These are phyloP conservation scores for Sweltsa coloradensis DNA, from an alignment of 1,140 invertebrate species.

Conservation along the genomic window DNA sequence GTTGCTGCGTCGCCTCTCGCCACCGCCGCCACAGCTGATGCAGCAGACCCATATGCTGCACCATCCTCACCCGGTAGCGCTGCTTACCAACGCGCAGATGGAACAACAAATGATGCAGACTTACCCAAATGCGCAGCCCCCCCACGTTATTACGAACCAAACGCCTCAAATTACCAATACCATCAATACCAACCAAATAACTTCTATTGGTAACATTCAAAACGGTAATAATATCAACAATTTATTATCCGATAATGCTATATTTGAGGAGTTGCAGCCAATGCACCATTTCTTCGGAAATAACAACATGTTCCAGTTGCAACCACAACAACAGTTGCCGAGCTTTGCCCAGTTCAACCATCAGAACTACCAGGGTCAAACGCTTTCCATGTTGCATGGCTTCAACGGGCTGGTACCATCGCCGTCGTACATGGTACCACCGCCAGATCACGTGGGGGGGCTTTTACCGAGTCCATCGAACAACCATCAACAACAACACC, in stretches of 20 bases:
- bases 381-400: neutral
- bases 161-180: slow-evolving; percentile 6
- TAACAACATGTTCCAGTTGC: neutral
- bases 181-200: slow-evolving; percentile 2
- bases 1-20: slow-evolving; percentile 29
- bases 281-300: too few species aligned
- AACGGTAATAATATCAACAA: neutral
- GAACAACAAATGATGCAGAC: too few species aligned
- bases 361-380: neutral
- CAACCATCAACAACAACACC: neutral
- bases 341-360: neutral
- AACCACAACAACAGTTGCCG: neutral
- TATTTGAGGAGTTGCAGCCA: too few species aligned
- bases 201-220: slow-evolving; percentile 5
- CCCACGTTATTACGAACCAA: slow-evolving; percentile 59
- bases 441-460: neutral
- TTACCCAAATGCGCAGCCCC: slow-evolving; percentile 70
- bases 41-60: slow-evolving; percentile 36
- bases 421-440: neutral
- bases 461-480: neutral
- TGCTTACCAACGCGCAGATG: slow-evolving; percentile 38
- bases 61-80: slow-evolving; percentile 36
- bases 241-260: neutral
- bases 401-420: neutral
- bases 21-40: slow-evolving; percentile 42